Evolutionary conservation across 2,888 invertebrate species (phyloP).

Genomic region (Philhelius pedissequus): DNA sequence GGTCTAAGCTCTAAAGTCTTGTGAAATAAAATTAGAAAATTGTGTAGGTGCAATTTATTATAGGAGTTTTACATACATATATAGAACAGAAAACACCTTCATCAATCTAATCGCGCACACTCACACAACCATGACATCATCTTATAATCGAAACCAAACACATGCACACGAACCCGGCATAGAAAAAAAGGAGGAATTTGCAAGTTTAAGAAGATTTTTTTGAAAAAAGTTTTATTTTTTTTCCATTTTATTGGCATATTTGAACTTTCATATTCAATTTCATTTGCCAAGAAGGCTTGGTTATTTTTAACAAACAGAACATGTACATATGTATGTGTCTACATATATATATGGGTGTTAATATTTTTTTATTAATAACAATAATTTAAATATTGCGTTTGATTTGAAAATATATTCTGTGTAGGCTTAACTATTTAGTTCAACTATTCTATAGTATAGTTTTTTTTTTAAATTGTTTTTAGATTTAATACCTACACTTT

Average conservation of each 20-base stretch:
- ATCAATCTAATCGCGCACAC: conserved; percentile 13
- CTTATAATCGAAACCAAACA: background rate
- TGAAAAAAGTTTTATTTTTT: background rate
- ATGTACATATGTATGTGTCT: background rate
- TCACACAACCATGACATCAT: conserved; percentile 46
- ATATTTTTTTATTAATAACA: background rate
- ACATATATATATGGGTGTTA: background rate
- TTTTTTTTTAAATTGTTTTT: background rate
- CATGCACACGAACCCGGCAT: background rate
- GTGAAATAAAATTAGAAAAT: conserved; percentile 64
- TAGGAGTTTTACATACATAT: conserved; percentile 33
- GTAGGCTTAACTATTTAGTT: background rate
- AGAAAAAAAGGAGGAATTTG: conserved; percentile 27
- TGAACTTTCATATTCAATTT: conserved; percentile 21
- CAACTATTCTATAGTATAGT: background rate
- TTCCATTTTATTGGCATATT: background rate
- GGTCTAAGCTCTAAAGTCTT: background rate
- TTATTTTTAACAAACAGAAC: conserved; percentile 16
- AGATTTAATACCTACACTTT: too few relatives aligned
- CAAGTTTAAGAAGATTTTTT: conserved; percentile 3
- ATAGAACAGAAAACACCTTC: conserved; percentile 25
- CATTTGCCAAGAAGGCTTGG: background rate
- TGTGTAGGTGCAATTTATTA: conserved; percentile 69
- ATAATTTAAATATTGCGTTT: background rate
- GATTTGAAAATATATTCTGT: background rate